Base-by-base conservation (phyloP, 2,113 vertebrate genomes). In the Malaclemys terrapin region DNA sequence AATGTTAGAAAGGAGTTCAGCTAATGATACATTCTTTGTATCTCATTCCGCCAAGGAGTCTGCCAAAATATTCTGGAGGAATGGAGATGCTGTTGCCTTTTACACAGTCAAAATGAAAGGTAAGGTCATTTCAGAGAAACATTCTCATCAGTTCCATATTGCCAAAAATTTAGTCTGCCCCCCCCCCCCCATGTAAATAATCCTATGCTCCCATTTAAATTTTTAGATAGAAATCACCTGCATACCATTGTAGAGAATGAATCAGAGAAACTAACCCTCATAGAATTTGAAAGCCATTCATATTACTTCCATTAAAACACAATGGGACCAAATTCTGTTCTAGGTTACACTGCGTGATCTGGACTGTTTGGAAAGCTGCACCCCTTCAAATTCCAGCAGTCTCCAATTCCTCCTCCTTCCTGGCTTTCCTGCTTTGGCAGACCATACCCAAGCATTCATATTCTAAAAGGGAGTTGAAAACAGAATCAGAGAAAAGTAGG, bases 81-180 rank as follows among this genome's bases (percentile, higher is more conserved):
- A 98, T 1, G 96, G 98, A 1, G 98, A 99, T 49, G 99, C 99
- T 0, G 98, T 98, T 65, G 99, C 98, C 57, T 99, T 99, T 98
- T 99, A 99, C 96, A 99, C 99, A 0, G 56, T 98, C 95, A 99
- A 99, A 94, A 98, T 89, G 95, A 99, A 99, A 99, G 99, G 99
- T 99, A 93, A 96, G 89, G 84, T 94, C 82, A 69, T 94, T 88
- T 80, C 69, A 42, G 85, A 79, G 59, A 35, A 4, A 8, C 1
- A 24, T 87, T 94, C 88, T 81, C 52, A 89, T 85, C 75, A 84
- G 42, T 95, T 94, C 76, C 25, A 82, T 88, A 80, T 80, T 80
- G 83, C 69, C 87, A 31, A 49, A 95, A 94, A 85, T 57, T 49
- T 95, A 94, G 83, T 42, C 89, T 94, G 50, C 94, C 89, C 96